Conservation (phyloP, 1,140 invertebrate species). For the Vanessa atalanta region DNA sequence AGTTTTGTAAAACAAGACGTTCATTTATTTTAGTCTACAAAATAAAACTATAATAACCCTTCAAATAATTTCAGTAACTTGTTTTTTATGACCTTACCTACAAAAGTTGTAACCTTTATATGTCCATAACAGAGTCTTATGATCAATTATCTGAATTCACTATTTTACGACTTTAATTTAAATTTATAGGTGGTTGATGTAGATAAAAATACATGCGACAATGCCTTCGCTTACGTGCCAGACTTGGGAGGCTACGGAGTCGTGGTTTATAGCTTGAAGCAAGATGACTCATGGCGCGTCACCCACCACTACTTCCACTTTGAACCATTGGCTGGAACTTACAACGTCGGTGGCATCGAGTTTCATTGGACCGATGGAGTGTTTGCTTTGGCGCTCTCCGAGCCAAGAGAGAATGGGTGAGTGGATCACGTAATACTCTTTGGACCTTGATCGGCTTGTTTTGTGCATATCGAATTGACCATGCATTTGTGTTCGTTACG, state of each 20-base stretch:
- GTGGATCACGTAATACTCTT: conserved; percentile 27
- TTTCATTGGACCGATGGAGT: conserved; percentile 91
- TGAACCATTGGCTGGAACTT: conserved; percentile 87
- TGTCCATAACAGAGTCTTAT: too few relatives aligned
- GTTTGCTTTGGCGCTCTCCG: conserved; percentile 85
- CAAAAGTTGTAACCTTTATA: too few relatives aligned
- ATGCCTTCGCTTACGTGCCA: conserved; percentile 88
- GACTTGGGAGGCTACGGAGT: conserved; percentile 88
- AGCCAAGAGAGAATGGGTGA: conserved; percentile 81
- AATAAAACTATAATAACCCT: too few relatives aligned
- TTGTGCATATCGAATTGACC: conserved; percentile 20
- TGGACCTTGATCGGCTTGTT: conserved; percentile 5
- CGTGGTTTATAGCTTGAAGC: conserved; percentile 87
- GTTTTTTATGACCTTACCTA: too few relatives aligned
- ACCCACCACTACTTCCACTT: conserved; percentile 91
- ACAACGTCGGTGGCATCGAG: conserved; percentile 85
- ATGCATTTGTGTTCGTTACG: conserved; percentile 24
- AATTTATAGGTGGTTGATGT: conserved; percentile 83
- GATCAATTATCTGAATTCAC: too few relatives aligned
- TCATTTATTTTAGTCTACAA: too few relatives aligned
- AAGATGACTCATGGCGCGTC: conserved; percentile 88
- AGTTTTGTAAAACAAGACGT: too few relatives aligned
- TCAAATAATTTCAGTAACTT: too few relatives aligned
- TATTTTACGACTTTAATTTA: not conserved
- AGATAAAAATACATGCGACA: conserved; percentile 84